Evolutionary conservation across 1,140 invertebrate species (phyloP).

Genomic region (Eufriesea mexicana): DNA sequence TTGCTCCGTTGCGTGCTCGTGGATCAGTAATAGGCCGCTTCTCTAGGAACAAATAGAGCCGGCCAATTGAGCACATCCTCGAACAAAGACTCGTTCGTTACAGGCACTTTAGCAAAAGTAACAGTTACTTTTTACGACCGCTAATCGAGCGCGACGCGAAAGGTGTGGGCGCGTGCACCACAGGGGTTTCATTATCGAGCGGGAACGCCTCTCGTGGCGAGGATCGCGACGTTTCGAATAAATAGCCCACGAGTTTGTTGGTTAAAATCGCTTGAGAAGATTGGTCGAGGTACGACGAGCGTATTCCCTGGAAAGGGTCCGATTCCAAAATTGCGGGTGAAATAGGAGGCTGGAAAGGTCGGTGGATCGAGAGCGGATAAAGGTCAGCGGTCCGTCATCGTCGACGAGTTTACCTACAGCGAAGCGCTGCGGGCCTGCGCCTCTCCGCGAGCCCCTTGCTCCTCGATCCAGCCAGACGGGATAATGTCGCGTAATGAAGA

Average conservation of each 20-base stretch:
- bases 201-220: neutral
- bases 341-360: neutral
- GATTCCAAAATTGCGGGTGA: neutral
- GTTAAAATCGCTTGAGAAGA: neutral
- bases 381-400: conserved; percentile 43
- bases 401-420: conserved; percentile 55
- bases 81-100: conserved; percentile 24
- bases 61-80: neutral
- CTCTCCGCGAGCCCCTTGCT: conserved; percentile 27
- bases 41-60: neutral
- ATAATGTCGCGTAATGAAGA: conserved; percentile 78
- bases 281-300: neutral
- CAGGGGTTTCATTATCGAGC: conserved; percentile 44
- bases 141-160: conserved; percentile 18
- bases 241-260: conserved; percentile 15
- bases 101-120: conserved; percentile 15
- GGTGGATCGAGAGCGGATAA: conserved; percentile 29
- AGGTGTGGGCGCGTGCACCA: conserved; percentile 17
- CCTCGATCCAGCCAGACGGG: conserved; percentile 43
- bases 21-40: neutral
- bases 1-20: too few species aligned
- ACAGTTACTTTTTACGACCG: conserved; percentile 20
- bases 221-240: conserved; percentile 2
- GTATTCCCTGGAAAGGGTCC: neutral
- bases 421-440: too few species aligned